Conservation (phyloP, 2,797 vertebrate genomes). For the Pseudochirops corinnae region DNA sequence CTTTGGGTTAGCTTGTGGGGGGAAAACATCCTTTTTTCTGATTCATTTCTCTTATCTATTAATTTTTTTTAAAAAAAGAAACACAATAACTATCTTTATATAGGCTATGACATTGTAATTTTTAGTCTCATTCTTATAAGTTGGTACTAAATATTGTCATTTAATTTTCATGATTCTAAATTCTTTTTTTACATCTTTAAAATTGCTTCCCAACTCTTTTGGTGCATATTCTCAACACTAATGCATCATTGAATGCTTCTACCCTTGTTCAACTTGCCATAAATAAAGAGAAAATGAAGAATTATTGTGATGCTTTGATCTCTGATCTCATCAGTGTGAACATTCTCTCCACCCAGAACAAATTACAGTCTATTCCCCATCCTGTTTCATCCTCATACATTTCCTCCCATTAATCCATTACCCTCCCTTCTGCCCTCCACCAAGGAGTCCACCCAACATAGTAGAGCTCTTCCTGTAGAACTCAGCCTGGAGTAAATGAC, state of each 20-base stretch:
- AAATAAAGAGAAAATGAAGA: not conserved
- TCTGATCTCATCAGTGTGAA: not conserved
- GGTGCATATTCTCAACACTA: not conserved
- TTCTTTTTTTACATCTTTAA: not conserved
- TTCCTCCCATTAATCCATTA: not conserved
- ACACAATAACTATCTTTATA: not conserved
- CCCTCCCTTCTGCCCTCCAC: not conserved
- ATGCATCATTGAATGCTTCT: not conserved
- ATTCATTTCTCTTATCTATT: not conserved
- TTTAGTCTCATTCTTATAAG: not conserved
- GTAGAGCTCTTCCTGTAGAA: not conserved
- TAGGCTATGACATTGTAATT: not conserved
- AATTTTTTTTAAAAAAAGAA: not conserved
- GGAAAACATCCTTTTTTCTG: not conserved
- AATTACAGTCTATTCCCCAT: not conserved
- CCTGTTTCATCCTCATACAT: not conserved
- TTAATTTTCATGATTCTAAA: not conserved
- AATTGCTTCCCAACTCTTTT: not conserved
- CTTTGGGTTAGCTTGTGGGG: not conserved
- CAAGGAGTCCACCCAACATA: not conserved
- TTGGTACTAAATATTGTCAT: not conserved
- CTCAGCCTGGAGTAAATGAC: not conserved
- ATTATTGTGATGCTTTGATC: not conserved
- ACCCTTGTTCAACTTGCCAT: not conserved
- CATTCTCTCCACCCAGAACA: not conserved